Conservation (phyloP, 2,113 vertebrate genomes). For the Halcyon malimbica region DNA sequence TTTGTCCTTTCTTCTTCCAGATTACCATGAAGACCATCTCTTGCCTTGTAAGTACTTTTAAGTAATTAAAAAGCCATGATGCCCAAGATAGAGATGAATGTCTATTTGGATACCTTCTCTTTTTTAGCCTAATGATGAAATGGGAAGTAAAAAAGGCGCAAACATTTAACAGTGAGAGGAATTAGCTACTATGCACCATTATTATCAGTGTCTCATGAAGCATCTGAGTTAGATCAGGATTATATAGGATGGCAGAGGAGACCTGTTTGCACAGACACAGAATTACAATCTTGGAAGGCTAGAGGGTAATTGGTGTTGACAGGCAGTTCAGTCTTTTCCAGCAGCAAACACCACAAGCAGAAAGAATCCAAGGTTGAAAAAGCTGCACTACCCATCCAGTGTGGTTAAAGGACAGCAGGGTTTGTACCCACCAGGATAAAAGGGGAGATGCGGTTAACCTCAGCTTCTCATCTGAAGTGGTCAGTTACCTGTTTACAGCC, state of each 20-base stretch:
- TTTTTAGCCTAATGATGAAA: not conserved
- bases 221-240: not conserved
- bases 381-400: not conserved
- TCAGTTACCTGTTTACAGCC: not conserved
- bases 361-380: not conserved
- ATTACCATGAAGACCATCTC: not conserved
- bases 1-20: not conserved
- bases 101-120: not conserved
- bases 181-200: not conserved
- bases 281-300: not conserved
- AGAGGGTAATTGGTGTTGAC: not conserved
- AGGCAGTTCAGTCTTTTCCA: not conserved
- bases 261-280: not conserved
- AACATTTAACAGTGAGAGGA: not conserved
- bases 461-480: not conserved
- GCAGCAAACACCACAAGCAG: not conserved
- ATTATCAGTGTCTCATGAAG: not conserved
- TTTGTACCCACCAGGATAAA: not conserved
- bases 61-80: not conserved
- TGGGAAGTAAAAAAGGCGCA: not conserved
- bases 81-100: not conserved
- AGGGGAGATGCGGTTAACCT: not conserved
- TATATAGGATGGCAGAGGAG: not conserved
- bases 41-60: not conserved
- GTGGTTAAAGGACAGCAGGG: not conserved